phyloP scores from a whole-genome alignment of 2,113 vertebrate genomes.

The Cygnus atratus region DNA sequence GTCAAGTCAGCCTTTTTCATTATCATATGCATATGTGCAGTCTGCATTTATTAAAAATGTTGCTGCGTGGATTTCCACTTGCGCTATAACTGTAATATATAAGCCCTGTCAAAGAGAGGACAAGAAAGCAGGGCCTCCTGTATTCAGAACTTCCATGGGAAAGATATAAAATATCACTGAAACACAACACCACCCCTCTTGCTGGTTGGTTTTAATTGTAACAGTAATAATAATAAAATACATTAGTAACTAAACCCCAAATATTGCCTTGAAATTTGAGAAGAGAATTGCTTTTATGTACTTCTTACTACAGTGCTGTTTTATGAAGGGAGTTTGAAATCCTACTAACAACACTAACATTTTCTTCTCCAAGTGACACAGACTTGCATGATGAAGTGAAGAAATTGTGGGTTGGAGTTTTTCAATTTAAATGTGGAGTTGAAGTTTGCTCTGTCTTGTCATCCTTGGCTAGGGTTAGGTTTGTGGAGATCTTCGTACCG shows the following conservation, averaged over 20 bases:
- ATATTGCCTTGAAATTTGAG: not conserved
- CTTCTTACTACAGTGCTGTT: not conserved
- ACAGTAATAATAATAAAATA: not conserved
- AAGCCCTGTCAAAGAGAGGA: not conserved
- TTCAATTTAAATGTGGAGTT: not conserved
- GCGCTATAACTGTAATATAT: not conserved
- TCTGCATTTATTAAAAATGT: not conserved
- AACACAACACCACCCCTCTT: not conserved
- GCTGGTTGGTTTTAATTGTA: not conserved
- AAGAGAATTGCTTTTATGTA: not conserved
- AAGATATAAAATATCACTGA: not conserved
- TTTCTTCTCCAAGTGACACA: not conserved
- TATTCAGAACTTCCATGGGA: not conserved
- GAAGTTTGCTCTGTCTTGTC: not conserved
- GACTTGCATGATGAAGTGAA: not conserved
- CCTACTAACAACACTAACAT: not conserved
- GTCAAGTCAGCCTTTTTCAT: not conserved
- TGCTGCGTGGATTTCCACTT: not conserved
- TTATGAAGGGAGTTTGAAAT: not conserved
- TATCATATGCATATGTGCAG: not conserved
- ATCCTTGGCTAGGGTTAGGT: not conserved
- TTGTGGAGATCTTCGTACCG: not conserved
- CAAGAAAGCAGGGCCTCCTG: not conserved
- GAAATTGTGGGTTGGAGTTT: not conserved
- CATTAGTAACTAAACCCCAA: not conserved